Evolutionary conservation across 2,113 vertebrate species (phyloP), one percentile per base, ranked within the genome.

Genomic region (Indicator indicator): DNA sequence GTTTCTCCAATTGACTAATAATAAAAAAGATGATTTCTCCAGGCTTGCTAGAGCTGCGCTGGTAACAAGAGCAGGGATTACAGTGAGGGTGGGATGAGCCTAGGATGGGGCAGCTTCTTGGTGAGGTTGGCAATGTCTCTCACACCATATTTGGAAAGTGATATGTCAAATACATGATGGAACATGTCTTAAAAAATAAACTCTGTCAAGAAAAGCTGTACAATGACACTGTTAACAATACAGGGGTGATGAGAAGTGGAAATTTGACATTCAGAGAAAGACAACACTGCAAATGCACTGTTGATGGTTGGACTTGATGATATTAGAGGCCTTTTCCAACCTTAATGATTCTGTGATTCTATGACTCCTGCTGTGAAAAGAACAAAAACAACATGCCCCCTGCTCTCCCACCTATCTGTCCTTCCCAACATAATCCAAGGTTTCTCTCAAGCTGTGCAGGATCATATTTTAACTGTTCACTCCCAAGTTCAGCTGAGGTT

Each of bases 401-500:
- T 24, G 28, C 33, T 55, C 86, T 85, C 70, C 82, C 6, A 9
- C 58, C 68, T 23, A 12, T 78, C 27, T 7, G 1, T 18, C 76
- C 71, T 55, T 48, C 82, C 78, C 68, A 18, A 23, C 55, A 86
- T 76, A 73, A 42, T 6, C 63, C 69, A 6, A 54, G 48, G 67
- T 87, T 87, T 62, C 50, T 88, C 30, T 17, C 79, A 88, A 91
- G 46, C 60, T 65, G 60, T 19, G 38, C 83, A 44, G 48, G 54
- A 88, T 85, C 71, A 9, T 76, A 44, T 65, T 77, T 79, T 89
- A 91, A 85, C 87, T 92, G 69, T 71, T 84, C 59, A 4, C 76
- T 93, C 92, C 88, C 63, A 84, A 89, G 86, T 97, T 96, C 88
- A 93, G 79, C 64, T 62, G 64, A 96, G 89, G 73, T 75, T 97